phyloP scores from a whole-genome alignment of 2,888 invertebrate species.

The Theodoxus fluviatilis region DNA sequence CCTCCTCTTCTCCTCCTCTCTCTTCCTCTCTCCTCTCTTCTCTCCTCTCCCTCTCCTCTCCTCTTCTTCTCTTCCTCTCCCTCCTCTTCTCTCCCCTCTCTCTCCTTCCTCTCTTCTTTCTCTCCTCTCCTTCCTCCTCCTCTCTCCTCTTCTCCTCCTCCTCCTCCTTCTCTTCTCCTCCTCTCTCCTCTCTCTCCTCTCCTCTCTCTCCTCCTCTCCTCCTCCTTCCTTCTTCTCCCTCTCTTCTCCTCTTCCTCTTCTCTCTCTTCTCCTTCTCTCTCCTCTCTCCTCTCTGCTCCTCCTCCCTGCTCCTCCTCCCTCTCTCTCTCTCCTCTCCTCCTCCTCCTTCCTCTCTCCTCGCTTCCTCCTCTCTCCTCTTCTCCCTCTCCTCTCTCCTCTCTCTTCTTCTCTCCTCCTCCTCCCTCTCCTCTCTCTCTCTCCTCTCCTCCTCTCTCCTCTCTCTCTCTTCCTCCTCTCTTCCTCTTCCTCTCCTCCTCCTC shows the following conservation, averaged over 20 bases:
- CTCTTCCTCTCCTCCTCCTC: not conserved
- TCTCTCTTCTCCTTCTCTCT: not conserved
- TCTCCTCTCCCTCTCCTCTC: not conserved
- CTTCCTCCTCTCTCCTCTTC: not conserved
- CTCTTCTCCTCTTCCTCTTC: not conserved
- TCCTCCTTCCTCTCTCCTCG: not conserved
- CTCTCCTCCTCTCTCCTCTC: not conserved
- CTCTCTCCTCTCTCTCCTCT: too few relatives aligned
- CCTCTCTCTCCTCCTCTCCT: not conserved
- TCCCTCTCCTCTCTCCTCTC: conserved; percentile 3
- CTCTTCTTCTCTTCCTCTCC: conserved; percentile 9
- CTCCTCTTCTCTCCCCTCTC: not conserved
- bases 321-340: conserved; percentile 18
- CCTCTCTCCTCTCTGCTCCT: not conserved
- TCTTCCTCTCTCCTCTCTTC: conserved; percentile 2
- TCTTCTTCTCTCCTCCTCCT: not conserved
- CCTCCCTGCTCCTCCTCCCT: not conserved
- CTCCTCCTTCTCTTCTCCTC: not conserved
- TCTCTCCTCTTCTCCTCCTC: too few relatives aligned
- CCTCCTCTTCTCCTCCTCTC: not conserved
- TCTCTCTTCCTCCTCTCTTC: not conserved
- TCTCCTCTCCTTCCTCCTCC: too few relatives aligned
- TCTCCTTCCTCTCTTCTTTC: not conserved
- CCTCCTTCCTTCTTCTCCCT: not conserved
- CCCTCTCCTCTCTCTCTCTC: not conserved